Evolutionary conservation across 2,113 vertebrate species (phyloP).

Genomic region (Phycodurus eques): DNA sequence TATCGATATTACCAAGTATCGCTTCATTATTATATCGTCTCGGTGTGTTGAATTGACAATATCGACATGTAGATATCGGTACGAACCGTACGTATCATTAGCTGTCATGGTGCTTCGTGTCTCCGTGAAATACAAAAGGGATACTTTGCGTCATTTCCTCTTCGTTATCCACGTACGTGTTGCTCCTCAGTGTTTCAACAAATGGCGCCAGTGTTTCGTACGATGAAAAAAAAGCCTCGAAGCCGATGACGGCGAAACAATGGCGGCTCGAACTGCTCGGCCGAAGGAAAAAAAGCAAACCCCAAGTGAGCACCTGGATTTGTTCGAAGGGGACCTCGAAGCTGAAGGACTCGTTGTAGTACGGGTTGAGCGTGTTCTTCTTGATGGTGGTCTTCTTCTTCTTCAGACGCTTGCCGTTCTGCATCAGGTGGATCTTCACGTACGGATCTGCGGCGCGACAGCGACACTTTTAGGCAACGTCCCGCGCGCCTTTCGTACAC

Average conservation of each 20-base stretch:
- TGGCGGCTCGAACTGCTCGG: neutral
- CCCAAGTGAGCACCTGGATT: constrained; percentile 85
- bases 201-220: too few species aligned
- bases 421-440: constrained; percentile 99
- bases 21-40: too few species aligned
- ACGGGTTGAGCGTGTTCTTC: constrained; percentile 99
- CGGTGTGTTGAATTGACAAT: too few species aligned
- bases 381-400: constrained; percentile 99
- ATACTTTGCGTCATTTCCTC: too few species aligned
- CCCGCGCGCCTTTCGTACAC: neutral
- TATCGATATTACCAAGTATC: too few species aligned
- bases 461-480: neutral
- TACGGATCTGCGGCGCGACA: constrained; percentile 83
- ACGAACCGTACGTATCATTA: too few species aligned
- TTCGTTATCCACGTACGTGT: too few species aligned
- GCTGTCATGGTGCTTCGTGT: too few species aligned
- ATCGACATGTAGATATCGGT: too few species aligned
- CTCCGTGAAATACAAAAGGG: too few species aligned
- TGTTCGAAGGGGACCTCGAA: constrained; percentile 99
- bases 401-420: constrained; percentile 98
- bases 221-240: too few species aligned
- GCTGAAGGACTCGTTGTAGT: constrained; percentile 99
- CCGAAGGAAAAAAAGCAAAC: neutral
- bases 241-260: neutral
- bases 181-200: too few species aligned